Evolutionary conservation across 2,888 invertebrate genomes (phyloP), one percentile per base, ranked within the genome.

Genomic region (Aphelenchoides bicaudatus): DNA sequence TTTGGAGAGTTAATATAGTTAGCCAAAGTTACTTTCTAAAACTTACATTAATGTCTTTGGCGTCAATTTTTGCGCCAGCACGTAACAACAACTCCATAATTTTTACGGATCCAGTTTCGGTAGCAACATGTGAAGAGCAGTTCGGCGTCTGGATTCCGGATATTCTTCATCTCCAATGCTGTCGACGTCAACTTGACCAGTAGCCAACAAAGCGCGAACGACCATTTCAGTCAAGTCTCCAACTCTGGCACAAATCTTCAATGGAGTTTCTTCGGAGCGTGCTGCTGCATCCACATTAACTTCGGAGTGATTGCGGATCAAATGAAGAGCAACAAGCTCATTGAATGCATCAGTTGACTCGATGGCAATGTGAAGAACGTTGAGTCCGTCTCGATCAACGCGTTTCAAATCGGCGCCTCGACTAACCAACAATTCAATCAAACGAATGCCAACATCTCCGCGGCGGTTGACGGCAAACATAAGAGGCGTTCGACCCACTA

Each of bases 401-500:
- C 8, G 16, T 8, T 6, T 8, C 8, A n/a, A 19, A n/a, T 43
- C 23, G 10, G 43, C 43, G 23, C 43, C 43, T 10, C 25, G 10
- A 8, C 16, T 21, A 25, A 8, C 8, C 21, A 43, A 25, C 34
- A 34, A 34, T 34, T 34, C 13, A 34, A 34, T n/a, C n/a, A n/a
- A n/a, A n/a, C n/a, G 34, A 16, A 34, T 34, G 13, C 16, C 8
- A 21, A n/a, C 21, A 10, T 8, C 43, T 43, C n/a, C 16, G 23
- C 23, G 23, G 16, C 25, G 16, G 10, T 6, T 8, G 6, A n/a
- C 43, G 8, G 43, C 43, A n/a, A 19, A n/a, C 16, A 19, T 10
- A 6, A 43, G 43, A n/a, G 43, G 8, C 43, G 43, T 43, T 8
- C 43, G 23, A 6, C n/a, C n/a, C 43, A 43, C 43, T 43, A 43